Percentiles rank a stretch among this genome's conserved stretches.
Conservation (phyloP, 2,113 vertebrate genomes). For the Albula goreensis region DNA sequence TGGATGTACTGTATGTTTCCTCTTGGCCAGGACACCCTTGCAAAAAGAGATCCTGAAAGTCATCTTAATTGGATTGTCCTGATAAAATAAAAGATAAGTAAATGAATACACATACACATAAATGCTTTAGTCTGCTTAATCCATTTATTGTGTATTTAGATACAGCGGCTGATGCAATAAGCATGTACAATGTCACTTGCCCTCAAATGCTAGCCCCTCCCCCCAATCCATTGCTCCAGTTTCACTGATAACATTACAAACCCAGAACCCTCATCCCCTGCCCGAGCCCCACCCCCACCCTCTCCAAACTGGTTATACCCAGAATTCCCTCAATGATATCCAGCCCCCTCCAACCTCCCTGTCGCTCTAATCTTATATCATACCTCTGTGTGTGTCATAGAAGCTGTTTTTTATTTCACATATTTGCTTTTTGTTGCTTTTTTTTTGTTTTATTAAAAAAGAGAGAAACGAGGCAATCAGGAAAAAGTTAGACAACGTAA, state of each 20-base stretch:
- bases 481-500: constrained; percentile 14
- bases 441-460: constrained; percentile 22
- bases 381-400: background rate
- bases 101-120: background rate
- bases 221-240: background rate
- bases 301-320: background rate
- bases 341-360: background rate
- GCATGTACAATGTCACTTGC: constrained; percentile 24
- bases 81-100: too few relatives aligned
- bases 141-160: constrained; percentile 22
- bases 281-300: background rate
- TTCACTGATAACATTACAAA: background rate
- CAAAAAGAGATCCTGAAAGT: too few relatives aligned
- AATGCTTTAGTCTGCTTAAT: constrained; percentile 3
- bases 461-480: constrained; percentile 12
- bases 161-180: constrained; percentile 25
- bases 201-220: constrained; percentile 15
- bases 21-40: too few relatives aligned
- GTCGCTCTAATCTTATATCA: constrained; percentile 7
- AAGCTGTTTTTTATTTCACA: constrained; percentile 19
- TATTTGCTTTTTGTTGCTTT: constrained; percentile 5
- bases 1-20: too few relatives aligned
- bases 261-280: background rate
- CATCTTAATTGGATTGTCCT: too few relatives aligned
- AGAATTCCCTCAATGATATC: background rate